Conservation (phyloP, 2,797 vertebrate species). For the Gobio occitaniae region DNA sequence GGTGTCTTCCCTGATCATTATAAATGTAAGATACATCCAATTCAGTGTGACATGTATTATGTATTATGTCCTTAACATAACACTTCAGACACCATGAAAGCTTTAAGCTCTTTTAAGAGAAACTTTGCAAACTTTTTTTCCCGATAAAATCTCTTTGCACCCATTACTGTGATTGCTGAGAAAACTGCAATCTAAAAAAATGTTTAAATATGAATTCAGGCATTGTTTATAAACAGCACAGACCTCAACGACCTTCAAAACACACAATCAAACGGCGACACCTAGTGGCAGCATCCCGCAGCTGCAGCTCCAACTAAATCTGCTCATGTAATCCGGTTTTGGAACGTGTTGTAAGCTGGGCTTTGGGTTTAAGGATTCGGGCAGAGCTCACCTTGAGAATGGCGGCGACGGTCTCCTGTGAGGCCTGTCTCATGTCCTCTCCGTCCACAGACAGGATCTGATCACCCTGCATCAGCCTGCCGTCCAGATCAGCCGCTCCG, state of each 20-base stretch:
- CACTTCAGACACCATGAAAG: neutral
- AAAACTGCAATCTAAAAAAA: neutral
- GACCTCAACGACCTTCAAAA: neutral
- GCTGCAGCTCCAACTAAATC: constrained; percentile 38
- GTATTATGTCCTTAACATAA: neutral
- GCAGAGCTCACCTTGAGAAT: constrained; percentile 86
- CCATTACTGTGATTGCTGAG: neutral
- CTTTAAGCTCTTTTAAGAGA: neutral
- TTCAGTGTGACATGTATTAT: neutral
- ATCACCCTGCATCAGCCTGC: constrained; percentile 93
- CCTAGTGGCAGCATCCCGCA: constrained; percentile 46
- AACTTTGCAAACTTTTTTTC: neutral
- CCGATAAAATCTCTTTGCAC: neutral
- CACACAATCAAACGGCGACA: constrained; percentile 37
- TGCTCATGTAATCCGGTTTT: constrained; percentile 42
- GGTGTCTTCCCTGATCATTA: neutral
- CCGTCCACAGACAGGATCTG: constrained; percentile 93
- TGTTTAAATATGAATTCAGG: neutral
- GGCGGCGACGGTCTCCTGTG: constrained; percentile 91
- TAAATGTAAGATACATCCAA: neutral
- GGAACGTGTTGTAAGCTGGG: constrained; percentile 32
- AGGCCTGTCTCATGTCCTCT: constrained; percentile 87
- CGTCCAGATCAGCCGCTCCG: constrained; percentile 91
- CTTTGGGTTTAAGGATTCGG: constrained; percentile 22
- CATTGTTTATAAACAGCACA: neutral